A percentile compares a stretch with the other conserved stretches of the same genome.
Conservation (phyloP, 2,888 invertebrate species). For the Cephus nigrinus region DNA sequence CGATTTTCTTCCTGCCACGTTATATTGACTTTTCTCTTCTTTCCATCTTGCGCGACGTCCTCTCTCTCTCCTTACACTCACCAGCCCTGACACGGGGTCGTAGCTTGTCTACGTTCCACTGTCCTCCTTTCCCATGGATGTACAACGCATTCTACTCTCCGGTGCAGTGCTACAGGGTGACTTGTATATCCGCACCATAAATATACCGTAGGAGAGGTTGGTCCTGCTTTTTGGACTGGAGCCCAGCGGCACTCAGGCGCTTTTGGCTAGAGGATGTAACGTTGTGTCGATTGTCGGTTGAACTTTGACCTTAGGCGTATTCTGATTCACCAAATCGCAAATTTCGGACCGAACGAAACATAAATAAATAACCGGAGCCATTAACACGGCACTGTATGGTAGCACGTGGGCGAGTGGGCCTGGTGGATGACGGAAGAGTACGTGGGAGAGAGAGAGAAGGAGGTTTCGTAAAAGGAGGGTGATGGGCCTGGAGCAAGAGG, state of each 20-base stretch:
- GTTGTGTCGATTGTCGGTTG: not conserved
- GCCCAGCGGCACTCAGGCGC: not conserved
- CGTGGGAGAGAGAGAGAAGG: not conserved
- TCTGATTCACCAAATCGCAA: not conserved
- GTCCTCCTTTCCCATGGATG: not conserved
- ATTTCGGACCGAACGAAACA: not conserved
- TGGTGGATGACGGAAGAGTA: not conserved
- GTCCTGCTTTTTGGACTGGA: not conserved
- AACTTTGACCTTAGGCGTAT: not conserved
- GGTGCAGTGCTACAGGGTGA: not conserved
- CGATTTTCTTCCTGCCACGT: not conserved
- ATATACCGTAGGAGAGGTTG: not conserved
- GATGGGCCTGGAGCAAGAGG: not conserved
- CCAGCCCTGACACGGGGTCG: not conserved
- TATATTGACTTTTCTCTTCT: not conserved
- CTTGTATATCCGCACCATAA: not conserved
- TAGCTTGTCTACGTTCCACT: not conserved
- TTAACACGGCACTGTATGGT: not conserved
- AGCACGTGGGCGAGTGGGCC: not conserved
- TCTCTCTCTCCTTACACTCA: not conserved
- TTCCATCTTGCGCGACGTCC: slow-evolving; percentile 4
- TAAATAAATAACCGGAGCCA: not conserved
- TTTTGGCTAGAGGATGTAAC: not conserved
- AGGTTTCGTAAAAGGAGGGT: not conserved
- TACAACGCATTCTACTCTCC: not conserved